Evolutionary conservation across 2,888 invertebrate species (phyloP), one percentile per base, ranked within the genome.

Genomic region (Keiferia lycopersicella): DNA sequence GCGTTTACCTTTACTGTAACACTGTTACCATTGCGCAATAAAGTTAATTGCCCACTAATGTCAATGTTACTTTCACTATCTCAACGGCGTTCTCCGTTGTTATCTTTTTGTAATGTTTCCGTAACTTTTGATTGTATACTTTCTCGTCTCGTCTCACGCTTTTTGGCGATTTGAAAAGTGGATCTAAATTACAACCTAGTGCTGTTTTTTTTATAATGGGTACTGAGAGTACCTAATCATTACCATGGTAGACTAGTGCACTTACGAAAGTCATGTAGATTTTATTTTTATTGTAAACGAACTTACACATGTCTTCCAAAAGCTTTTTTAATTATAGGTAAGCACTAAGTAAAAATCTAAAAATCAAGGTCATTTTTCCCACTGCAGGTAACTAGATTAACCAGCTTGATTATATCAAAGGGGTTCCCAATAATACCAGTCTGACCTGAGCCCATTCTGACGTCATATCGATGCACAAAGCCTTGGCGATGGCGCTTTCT

Each of bases 51-150:
- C 74, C 74, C 73, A 74, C 82, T 88, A 88, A 89, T 88, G 88
- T 88, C 89, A 88, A 88, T 87, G 87, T 84, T 87, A 79, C 88
- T 89, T 90, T 90, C 90, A 87, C 89, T 84, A 84, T 79, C 72
- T 72, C 68, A 51, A 34, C 50, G 34, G 38, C 73, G 71, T 73
- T 69, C 73, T 68, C 79, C 6, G 82, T 83, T 86, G 79, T 82
- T 80, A 78, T 82, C 76, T 79, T 83, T 82, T 81, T 83, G 67
- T 65, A 45, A 65, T 74, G 79, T 76, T 80, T 81, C 72, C 66
- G 70, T 77, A 77, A 71, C 74, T 80, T 81, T 70, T 75, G 74
- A 73, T 71, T 71, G 74, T 76, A 70, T 73, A 79, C 85, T 84
- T 87, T 86, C 83, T 77, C 75, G 71, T 73, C 48, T 30, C 56